These are phyloP conservation scores for Drosophila mayaguana DNA, from an alignment of 2,888 invertebrate genomes.

Conservation along the genomic window DNA sequence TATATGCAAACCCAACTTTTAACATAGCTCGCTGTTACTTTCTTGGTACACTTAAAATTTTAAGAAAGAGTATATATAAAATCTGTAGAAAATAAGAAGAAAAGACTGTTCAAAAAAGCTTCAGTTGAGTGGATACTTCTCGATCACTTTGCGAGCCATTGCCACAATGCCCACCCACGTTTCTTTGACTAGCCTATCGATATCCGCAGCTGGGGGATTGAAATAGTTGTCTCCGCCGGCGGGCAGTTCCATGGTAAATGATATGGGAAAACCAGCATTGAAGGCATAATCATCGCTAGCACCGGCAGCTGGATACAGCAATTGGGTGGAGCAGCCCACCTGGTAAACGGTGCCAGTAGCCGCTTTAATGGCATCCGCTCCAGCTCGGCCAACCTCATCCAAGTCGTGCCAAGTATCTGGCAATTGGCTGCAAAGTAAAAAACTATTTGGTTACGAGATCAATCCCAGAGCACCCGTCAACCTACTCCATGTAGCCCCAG, in stretches of 20 bases:
- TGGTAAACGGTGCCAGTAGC: constrained; percentile 79
- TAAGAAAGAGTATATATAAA: background rate
- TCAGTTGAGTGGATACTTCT: constrained; percentile 59
- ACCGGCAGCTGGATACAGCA: constrained; percentile 86
- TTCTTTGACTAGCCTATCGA: constrained; percentile 86
- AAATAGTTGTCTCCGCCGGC: constrained; percentile 86
- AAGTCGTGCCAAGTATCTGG: constrained; percentile 85
- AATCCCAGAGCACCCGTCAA: background rate
- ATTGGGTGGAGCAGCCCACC: constrained; percentile 78
- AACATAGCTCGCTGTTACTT: background rate
- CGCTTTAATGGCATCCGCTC: constrained; percentile 78
- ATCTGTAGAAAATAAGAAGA: background rate
- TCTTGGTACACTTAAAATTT: background rate
- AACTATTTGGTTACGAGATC: background rate
- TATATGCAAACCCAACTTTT: no score
- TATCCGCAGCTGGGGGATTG: constrained; percentile 86
- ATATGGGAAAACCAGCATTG: constrained; percentile 72
- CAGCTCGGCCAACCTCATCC: constrained; percentile 79
- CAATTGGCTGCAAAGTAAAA: constrained; percentile 60
- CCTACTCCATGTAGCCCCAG: constrained; percentile 77
- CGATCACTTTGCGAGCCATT: constrained; percentile 71
- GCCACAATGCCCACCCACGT: constrained; percentile 86
- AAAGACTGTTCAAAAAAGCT: background rate
- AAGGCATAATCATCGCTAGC: constrained; percentile 89
- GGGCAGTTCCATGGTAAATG: constrained; percentile 87